Percentiles rank a stretch among this genome's conserved stretches.
phyloP scores from a whole-genome alignment of 2,113 vertebrate species.

The Podocnemis expansa region DNA sequence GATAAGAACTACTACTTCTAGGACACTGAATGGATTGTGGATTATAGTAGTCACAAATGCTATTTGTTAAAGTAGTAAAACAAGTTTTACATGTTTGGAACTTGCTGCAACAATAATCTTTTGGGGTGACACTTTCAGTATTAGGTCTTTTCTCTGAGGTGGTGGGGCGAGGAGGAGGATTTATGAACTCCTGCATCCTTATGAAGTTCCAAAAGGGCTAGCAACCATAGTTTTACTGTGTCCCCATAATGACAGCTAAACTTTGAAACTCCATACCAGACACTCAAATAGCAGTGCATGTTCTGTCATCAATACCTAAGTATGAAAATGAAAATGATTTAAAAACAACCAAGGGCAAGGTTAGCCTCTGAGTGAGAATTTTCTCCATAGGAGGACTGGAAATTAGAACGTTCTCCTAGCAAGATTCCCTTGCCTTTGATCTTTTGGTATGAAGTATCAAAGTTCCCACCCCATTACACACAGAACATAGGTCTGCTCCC shows the following conservation, averaged over 20 bases:
- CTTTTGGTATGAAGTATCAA: background rate
- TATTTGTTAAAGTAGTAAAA: background rate
- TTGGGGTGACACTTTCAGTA: background rate
- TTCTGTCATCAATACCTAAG: no score
- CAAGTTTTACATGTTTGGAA: background rate
- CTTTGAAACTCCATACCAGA: background rate
- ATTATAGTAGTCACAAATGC: background rate
- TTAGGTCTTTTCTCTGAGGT: background rate
- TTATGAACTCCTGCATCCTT: fast-evolving
- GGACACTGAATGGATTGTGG: background rate
- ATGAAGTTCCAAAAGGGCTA: background rate
- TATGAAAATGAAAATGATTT: background rate
- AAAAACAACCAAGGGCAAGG: background rate
- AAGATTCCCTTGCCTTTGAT: background rate
- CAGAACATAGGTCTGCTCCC: background rate
- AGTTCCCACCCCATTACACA: background rate
- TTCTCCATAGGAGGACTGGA: background rate
- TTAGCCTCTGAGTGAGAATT: background rate
- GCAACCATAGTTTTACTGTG: background rate
- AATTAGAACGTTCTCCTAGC: background rate
- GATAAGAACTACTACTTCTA: background rate
- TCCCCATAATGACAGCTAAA: background rate
- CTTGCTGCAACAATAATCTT: background rate
- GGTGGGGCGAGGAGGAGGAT: no score
- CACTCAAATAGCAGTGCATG: background rate